Evolutionary conservation across 2,797 vertebrate genomes (phyloP), one percentile per base, ranked within the genome.

Genomic region (Leptatherina wallacei): DNA sequence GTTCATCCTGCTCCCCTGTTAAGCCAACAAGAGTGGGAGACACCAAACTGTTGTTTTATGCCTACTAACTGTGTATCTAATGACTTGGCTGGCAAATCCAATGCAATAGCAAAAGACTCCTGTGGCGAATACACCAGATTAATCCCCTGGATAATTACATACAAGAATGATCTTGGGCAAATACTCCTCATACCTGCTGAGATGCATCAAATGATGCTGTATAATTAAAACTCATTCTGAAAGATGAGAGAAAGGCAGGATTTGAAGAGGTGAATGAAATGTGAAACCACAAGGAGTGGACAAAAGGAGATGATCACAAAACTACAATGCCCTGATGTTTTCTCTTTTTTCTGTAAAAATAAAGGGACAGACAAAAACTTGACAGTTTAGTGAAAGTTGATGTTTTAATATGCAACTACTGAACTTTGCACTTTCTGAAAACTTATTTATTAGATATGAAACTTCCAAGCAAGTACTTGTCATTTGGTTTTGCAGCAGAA

Each of bases 141-240:
- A 93, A 93, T 93, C 87, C 92, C 71, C 85, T 72, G 79, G 88
- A 93, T 88, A 85, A 92, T 91, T 93, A 91, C 82, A 87, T 88
- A 92, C 91, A 90, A 91, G 90, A 91, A 85, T 77, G 86, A 92
- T 92, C 83, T 88, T 91, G 84, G 85, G 80, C 91, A 93, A 94
- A 93, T 91, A 90, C 76, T 80, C 78, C 69, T 54, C 78, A 71
- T 74, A 90, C 92, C 90, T 88, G 88, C 84, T 84, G 92, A 90
- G 91, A 89, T 60, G 82, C 84, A 91, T 85, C 80, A 78, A 90
- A 92, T 81, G 72, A 91, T 83, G 83, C 75, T 63, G 74, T 87
- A 77, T 91, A 90, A 91, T 94, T 93, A 89, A 81, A 84, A 78
- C 51, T 80, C 67, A 66, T 66, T 71, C 63, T 74, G 74, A 83